Conservation (phyloP, 1,140 invertebrate species). For the Rhysida immarginata region DNA sequence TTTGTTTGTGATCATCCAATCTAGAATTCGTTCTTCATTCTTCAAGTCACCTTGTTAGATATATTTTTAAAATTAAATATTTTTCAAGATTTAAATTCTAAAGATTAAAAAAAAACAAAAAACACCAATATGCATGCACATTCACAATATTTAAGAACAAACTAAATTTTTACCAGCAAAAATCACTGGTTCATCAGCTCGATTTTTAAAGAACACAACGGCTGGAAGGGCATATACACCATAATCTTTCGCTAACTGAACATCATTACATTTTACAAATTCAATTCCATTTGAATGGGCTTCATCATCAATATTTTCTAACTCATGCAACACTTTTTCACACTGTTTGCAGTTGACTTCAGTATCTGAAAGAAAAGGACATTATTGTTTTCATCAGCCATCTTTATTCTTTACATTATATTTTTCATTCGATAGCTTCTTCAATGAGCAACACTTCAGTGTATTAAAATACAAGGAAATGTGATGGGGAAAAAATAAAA, state of each 20-base stretch:
- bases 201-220: slow-evolving; percentile 46
- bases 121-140: no score
- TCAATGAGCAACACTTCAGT: no score
- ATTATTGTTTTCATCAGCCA: not conserved
- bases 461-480: not conserved
- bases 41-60: slow-evolving; percentile 26
- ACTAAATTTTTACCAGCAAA: slow-evolving; percentile 87
- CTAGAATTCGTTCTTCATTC: slow-evolving; percentile 21
- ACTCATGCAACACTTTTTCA: slow-evolving; percentile 63
- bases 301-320: slow-evolving; percentile 36
- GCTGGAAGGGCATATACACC: slow-evolving; percentile 29
- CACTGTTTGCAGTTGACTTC: slow-evolving; percentile 81
- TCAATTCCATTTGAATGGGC: slow-evolving; percentile 21
- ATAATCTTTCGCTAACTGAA: slow-evolving; percentile 24
- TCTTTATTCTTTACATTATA: slow-evolving; percentile 2
- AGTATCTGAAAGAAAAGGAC: slow-evolving; percentile 48
- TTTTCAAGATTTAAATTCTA: no score
- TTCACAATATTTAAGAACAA: no score
- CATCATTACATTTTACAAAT: slow-evolving; percentile 27
- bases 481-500: not conserved
- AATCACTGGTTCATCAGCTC: slow-evolving; percentile 78
- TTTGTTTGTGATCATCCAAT: slow-evolving; percentile 28
- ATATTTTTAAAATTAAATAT: no score
- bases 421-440: not conserved
- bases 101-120: no score